phyloP scores from a whole-genome alignment of 2,113 vertebrate species.

The Amphiprion percula region DNA sequence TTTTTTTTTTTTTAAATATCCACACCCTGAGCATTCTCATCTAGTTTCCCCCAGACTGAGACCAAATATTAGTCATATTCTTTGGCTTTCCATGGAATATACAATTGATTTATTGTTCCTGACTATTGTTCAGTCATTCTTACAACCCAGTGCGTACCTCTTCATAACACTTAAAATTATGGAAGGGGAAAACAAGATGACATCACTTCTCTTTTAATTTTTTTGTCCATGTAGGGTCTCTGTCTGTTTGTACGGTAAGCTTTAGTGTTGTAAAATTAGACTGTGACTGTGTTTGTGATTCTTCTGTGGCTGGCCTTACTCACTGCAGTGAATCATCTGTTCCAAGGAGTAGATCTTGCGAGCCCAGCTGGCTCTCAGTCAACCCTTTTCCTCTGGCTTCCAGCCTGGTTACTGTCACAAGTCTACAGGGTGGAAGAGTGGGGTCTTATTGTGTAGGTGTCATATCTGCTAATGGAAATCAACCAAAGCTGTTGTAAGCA shows the following conservation, averaged over 20 bases:
- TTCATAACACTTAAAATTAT: not conserved
- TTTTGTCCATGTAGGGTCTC: conserved; percentile 74
- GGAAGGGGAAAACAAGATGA: conserved; percentile 7
- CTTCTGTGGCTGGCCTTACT: conserved; percentile 66
- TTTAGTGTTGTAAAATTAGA: conserved; percentile 72
- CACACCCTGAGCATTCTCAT: not conserved
- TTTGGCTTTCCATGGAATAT: conserved; percentile 10
- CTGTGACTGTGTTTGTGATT: conserved; percentile 76
- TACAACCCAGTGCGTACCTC: not conserved
- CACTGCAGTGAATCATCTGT: conserved; percentile 77
- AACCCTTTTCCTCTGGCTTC: conserved; percentile 54
- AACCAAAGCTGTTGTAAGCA: conserved; percentile 40
- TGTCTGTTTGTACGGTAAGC: conserved; percentile 52
- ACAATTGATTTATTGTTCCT: conserved; percentile 19
- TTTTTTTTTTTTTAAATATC: no score
- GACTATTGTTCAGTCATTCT: conserved; percentile 39
- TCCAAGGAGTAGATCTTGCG: conserved; percentile 66
- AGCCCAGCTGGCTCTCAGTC: conserved; percentile 61
- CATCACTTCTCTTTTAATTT: conserved; percentile 28
- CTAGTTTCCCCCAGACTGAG: not conserved
- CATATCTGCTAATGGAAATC: conserved; percentile 63
- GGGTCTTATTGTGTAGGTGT: conserved; percentile 57
- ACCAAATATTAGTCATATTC: not conserved
- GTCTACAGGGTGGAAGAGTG: conserved; percentile 45
- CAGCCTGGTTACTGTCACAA: conserved; percentile 59